phyloP scores from a whole-genome alignment of 2,797 vertebrate species.

The Pyrocephalus nanus region DNA sequence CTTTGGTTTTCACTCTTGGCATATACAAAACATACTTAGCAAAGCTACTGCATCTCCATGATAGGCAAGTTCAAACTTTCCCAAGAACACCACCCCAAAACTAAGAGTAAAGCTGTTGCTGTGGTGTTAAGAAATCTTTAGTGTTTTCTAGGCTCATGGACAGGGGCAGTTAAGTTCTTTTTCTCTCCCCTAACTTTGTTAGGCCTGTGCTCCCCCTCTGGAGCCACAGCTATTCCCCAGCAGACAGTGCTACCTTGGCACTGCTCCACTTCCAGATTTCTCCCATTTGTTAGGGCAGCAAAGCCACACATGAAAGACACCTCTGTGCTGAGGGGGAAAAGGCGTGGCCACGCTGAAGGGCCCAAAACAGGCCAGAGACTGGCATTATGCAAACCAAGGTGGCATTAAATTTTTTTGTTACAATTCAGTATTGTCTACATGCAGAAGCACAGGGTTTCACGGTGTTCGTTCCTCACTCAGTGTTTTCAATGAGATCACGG shows the following conservation, averaged over 20 bases:
- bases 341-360: accelerated
- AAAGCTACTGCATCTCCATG: not conserved
- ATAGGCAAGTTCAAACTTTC: not conserved
- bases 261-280: not conserved
- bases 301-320: not conserved
- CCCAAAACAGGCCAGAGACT: not conserved
- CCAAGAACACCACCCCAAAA: not conserved
- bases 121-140: not conserved
- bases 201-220: not conserved
- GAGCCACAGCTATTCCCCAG: not conserved
- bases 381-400: not conserved
- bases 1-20: not conserved
- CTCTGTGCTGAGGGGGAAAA: not conserved
- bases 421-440: not conserved
- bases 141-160: not conserved
- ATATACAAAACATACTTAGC: not conserved
- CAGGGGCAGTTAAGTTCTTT: not conserved
- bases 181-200: accelerated
- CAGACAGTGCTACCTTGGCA: not conserved
- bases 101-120: not conserved
- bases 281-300: not conserved
- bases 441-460: not conserved
- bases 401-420: not conserved
- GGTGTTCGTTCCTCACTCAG: accelerated
- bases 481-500: not conserved